Evolutionary conservation across 92 coral and sea anemone genomes (phyloP).

Genomic region (Palythoa heliodiscus): DNA sequence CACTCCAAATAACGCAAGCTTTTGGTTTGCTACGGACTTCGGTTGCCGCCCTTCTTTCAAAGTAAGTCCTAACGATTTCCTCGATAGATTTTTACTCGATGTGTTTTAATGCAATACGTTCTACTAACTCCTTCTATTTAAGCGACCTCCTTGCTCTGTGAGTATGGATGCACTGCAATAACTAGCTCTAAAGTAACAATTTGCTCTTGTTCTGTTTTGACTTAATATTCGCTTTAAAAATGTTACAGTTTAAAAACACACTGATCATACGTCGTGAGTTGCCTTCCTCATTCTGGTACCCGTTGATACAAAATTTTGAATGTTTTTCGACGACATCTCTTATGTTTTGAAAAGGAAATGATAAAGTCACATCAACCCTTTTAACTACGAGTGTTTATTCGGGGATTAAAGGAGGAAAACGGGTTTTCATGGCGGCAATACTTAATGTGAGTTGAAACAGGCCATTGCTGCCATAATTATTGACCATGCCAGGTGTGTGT

Average conservation of each 20-base stretch:
- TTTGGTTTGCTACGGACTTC: background rate
- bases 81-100: slow-evolving; percentile 25
- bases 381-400: slow-evolving; percentile 47
- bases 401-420: slow-evolving; percentile 55
- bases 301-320: slow-evolving; percentile 2
- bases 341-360: slow-evolving; percentile 35
- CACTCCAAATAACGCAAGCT: background rate
- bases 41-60: slow-evolving; percentile 48
- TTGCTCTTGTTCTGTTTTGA: slow-evolving; percentile 15
- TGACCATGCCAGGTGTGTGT: slow-evolving; percentile 34
- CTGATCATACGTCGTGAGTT: slow-evolving; percentile 32
- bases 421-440: background rate
- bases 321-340: slow-evolving; percentile 29
- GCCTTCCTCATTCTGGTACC: slow-evolving; percentile 22
- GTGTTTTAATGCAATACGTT: background rate
- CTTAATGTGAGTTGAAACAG: background rate
- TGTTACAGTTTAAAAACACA: slow-evolving; percentile 42
- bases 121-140: background rate
- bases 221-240: slow-evolving; percentile 35
- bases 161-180: background rate
- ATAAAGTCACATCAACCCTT: slow-evolving; percentile 26
- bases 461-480: slow-evolving; percentile 25
- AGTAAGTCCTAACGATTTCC: slow-evolving; percentile 27
- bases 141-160: background rate
- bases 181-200: slow-evolving; percentile 10